Evolutionary conservation across 2,113 vertebrate genomes (phyloP).

Genomic region (Tyrannus savana): DNA sequence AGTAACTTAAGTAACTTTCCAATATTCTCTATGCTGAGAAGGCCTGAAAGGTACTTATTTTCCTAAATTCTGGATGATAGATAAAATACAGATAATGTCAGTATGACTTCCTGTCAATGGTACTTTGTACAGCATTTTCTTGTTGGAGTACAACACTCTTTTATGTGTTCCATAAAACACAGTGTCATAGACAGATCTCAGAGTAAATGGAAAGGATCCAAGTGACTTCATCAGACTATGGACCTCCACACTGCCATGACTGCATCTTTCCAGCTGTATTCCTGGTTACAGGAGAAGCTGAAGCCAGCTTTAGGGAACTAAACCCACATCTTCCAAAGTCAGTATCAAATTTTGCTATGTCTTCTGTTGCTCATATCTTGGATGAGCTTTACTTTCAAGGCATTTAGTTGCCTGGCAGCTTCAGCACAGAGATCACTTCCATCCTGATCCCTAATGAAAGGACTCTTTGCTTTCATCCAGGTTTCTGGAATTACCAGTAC

Average conservation of each 20-base stretch:
- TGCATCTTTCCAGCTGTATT: background rate
- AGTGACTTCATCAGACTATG: background rate
- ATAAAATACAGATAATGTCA: background rate
- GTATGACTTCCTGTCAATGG: background rate
- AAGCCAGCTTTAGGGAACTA: background rate
- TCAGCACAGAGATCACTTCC: background rate
- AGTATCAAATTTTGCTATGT: background rate
- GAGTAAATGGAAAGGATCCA: background rate
- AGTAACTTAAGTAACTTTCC: background rate
- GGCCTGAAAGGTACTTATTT: background rate
- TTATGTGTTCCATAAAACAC: background rate
- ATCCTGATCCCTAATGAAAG: background rate
- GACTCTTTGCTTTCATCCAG: background rate
- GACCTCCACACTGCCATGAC: background rate
- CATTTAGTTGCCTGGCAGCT: background rate
- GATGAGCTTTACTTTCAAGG: background rate
- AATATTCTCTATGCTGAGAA: background rate
- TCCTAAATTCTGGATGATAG: background rate
- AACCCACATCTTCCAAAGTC: background rate
- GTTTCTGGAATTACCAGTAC: background rate
- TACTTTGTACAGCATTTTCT: background rate
- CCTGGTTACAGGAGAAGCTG: background rate
- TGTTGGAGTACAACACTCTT: rapidly evolving
- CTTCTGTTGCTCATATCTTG: background rate
- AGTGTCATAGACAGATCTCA: background rate